Evolutionary conservation across 2,113 vertebrate genomes (phyloP), one percentile per base, ranked within the genome.

Genomic region (Archilochus colubris): DNA sequence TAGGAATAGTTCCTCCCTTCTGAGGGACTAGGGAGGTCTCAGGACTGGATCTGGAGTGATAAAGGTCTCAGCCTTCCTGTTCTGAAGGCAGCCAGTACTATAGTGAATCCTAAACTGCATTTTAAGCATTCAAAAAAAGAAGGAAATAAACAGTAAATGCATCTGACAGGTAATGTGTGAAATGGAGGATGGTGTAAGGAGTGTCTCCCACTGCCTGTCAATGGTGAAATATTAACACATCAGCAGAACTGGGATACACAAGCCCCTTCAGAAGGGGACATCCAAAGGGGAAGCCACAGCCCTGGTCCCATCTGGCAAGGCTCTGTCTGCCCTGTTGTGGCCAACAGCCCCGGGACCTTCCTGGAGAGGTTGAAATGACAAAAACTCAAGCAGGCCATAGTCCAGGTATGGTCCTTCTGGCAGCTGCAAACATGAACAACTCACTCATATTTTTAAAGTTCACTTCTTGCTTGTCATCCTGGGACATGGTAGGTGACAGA

Each of bases 381-480:
- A 54, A 74, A 87, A 63, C 10, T 23, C 12, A 7, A 4, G 7
- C 23, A 31, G 33, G 31, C 5, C 36, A 14, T 72, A 53, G 24
- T 23, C 5, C 6, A 58, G 31, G 4, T 61, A 23, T 19, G 12
- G 31, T 51, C 19, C 18, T 40, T 33, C 31, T 0, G 0, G 23
- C 50, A 68, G 13, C 30, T 73, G 40, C 0, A 0, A 59, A 46
- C 0, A 2, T 8, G 31, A 70, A 20, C 46, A 55, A 12, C 20
- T 28, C 1, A 0, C 5, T 12, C 9, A 19, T 54, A 33, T 28
- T 15, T 57, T 58, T 38, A 54, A 31, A 27, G 55, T 14, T 59
- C 61, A 8, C 44, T 43, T 43, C 44, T 78, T n/a, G 7, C 30
- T 44, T 46, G 21, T 28, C 30, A 43, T 73, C 14, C 22, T 43